Conservation (phyloP, 2,797 vertebrate species). For the Bovichtus variegatus region DNA sequence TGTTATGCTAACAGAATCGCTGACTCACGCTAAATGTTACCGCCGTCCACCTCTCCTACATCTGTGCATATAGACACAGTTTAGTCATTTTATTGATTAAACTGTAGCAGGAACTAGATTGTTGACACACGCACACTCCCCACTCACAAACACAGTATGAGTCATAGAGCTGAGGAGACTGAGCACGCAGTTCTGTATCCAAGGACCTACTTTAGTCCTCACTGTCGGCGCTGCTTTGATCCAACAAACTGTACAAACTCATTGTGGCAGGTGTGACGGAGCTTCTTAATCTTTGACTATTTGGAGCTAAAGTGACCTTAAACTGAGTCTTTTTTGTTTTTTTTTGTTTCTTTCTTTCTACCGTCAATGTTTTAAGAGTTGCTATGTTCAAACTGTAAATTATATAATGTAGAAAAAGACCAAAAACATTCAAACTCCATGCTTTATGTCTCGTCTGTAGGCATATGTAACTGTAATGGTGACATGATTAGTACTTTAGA, state of each 20-base stretch:
- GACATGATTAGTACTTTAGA: constrained; percentile 39
- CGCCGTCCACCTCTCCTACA: background rate
- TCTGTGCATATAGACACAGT: constrained; percentile 36
- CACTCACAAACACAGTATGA: constrained; percentile 40
- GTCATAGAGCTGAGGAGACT: constrained; percentile 44
- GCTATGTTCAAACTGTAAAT: constrained; percentile 53
- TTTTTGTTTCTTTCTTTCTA: constrained; percentile 37
- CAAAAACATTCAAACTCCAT: constrained; percentile 60
- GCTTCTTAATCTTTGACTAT: constrained; percentile 48
- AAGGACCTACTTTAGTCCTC: constrained; percentile 52
- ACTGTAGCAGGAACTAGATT: constrained; percentile 54
- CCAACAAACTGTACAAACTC: constrained; percentile 52
- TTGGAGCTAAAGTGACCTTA: constrained; percentile 79
- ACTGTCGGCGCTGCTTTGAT: constrained; percentile 47
- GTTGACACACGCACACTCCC: constrained; percentile 31
- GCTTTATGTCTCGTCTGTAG: constrained; percentile 59
- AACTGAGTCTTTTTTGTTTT: constrained; percentile 36
- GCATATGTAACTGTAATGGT: constrained; percentile 42
- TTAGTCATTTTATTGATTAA: constrained; percentile 48
- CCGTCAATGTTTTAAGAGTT: constrained; percentile 44
- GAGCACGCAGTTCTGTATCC: constrained; percentile 41
- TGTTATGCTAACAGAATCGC: background rate
- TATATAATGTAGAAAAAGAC: constrained; percentile 62
- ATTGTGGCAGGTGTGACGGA: constrained; percentile 33
- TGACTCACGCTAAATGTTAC: constrained; percentile 23